Base-by-base conservation (phyloP, 2,888 invertebrate genomes). In the Leucoptera coffeella region DNA sequence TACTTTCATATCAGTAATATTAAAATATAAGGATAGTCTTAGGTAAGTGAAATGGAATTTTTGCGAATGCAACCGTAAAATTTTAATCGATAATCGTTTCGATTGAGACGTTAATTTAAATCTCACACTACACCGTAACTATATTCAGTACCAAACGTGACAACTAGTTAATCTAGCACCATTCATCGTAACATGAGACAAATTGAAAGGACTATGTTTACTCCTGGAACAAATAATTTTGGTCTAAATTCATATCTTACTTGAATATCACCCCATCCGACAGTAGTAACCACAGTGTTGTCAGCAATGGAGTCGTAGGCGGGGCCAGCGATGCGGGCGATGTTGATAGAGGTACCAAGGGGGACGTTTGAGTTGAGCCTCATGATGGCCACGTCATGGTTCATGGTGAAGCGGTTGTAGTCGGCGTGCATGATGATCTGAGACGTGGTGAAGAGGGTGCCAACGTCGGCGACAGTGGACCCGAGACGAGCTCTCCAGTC, bases 401-500 rank as follows among this genome's bases (percentile, higher is more conserved):
- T 35, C 2, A 47, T 22, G 3, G 34, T 31, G 2, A 2, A 1
- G 5, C 13, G 4, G 23, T 29, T 30, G 43, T 50, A 57, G 0
- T 23, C 1, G 1, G 32, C 22, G 38, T 56, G 54, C n/a, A 40
- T 0, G 8, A 38, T 15, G 22, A 52, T 12, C 8, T 22, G 26
- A 6, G 33, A 22, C 7, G 50, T 43, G 3, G 3, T 0, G 27
- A 43, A 34, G 2, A 29, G 2, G 7, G 29, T 26, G 2, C 50
- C 52, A 15, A 31, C 35, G 23, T 22, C 21, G 13, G 30, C 26
- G 12, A 11, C 27, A 4, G 32, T 24, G 14, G 36, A 33, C 15
- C 42, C 57, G 8, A 56, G 40, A 0, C 26, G 33, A 3, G 47
- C 51, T 4, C 43, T 46, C 54, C 55, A 56, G 2, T n/a, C n/a